Evolutionary conservation across 2,888 invertebrate species (phyloP), one percentile per base, ranked within the genome.

Genomic region (Hedya salicella): DNA sequence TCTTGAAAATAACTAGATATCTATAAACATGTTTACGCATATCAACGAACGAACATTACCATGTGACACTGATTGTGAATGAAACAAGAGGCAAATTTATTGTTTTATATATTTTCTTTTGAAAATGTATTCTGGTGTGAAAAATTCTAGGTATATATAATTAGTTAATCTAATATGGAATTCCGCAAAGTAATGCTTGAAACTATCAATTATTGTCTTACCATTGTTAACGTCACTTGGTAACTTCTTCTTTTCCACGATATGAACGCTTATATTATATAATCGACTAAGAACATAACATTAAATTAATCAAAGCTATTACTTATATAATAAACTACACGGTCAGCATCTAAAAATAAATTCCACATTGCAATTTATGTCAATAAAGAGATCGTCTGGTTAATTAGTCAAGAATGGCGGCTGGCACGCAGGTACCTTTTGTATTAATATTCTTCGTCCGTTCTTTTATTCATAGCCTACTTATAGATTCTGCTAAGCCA

Each of bases 341-440:
- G 25, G 14, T 61, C 40, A 21, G 32, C 14, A 30, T 11, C 40
- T 48, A 40, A 56, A 63, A 66, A 52, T 60, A 53, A 52, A 52
- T 25, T 17, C 13, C 44, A 44, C 50, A 57, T 44, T 48, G 48
- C 40, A 60, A 66, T 66, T 66, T 49, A 60, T 60, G 19, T 48
- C 48, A 44, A 54, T 60, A 48, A 66, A 54, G 39, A 65, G 48
- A 40, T 48, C 53, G 65, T n/a, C 17, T n/a, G 60, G 40, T 54
- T 60, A 60, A 60, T 66, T 66, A 46, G 53, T 19, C 40, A 53
- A 46, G 14, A 13, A 53, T 9, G 50, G 36, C 21, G 16, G 39
- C 17, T 46, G 32, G 52, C 42, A 36, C 17, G 46, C 36, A 48
- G 49, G 39, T 54, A 30, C 30, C 5, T 50, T 14, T 44, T 30